These are phyloP conservation scores for Taeniopygia guttata DNA, from an alignment of 2,797 vertebrate genomes.

Conservation along the genomic window DNA sequence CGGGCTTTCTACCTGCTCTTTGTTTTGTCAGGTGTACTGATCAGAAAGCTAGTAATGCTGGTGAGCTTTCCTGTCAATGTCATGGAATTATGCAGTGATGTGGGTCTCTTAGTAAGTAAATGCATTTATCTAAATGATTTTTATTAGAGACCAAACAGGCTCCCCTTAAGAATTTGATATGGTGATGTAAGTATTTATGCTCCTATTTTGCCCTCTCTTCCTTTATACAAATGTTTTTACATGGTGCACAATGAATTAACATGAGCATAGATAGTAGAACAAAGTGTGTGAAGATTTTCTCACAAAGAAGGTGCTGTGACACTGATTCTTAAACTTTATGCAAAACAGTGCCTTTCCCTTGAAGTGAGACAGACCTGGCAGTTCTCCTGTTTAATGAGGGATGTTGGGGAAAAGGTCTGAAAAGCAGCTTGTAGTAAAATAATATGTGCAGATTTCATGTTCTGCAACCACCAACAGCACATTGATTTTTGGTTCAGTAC, in stretches of 20 bases:
- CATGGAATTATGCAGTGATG: not conserved
- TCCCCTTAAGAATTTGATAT: not conserved
- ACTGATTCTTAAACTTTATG: conserved; percentile 23
- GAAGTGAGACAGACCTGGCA: conserved; percentile 5
- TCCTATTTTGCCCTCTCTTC: not conserved
- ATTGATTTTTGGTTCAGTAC: conserved; percentile 24
- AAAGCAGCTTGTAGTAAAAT: not conserved
- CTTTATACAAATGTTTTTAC: not conserved
- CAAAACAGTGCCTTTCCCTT: not conserved
- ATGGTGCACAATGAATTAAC: not conserved
- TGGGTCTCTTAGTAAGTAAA: not conserved
- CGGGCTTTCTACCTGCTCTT: not conserved
- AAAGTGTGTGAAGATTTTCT: not conserved
- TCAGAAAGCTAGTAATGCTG: not conserved
- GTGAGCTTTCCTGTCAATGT: not conserved
- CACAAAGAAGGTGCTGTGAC: not conserved
- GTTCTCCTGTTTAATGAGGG: not conserved
- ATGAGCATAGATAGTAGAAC: not conserved
- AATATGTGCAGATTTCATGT: not conserved
- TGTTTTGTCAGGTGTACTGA: not conserved
- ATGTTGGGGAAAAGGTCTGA: not conserved
- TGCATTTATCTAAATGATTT: not conserved
- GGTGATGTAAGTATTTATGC: not conserved
- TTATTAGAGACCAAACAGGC: not conserved
- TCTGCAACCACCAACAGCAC: not conserved